These are phyloP conservation scores for Pseudopleuronectes americanus DNA, from an alignment of 2,797 vertebrate genomes.

Conservation along the genomic window DNA sequence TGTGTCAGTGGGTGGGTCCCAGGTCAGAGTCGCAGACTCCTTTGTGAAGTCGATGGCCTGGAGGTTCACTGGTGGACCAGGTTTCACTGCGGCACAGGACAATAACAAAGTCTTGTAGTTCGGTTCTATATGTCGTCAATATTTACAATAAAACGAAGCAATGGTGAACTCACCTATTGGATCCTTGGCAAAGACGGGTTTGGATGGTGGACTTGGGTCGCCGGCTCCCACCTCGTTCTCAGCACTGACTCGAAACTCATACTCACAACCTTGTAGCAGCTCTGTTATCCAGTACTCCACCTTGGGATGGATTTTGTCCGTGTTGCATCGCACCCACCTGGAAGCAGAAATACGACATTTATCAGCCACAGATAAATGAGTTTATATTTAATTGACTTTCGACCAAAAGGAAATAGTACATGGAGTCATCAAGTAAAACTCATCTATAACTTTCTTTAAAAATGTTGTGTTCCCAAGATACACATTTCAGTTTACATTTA, in stretches of 20 bases:
- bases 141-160: neutral
- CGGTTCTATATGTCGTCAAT: neutral
- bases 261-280: slow-evolving; percentile 95
- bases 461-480: too few relatives aligned
- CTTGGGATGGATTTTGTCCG: slow-evolving; percentile 88
- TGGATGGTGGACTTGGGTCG: slow-evolving; percentile 96
- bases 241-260: slow-evolving; percentile 98
- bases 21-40: slow-evolving; percentile 92
- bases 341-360: slow-evolving; percentile 33
- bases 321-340: slow-evolving; percentile 91
- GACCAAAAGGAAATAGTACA: neutral
- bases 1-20: slow-evolving; percentile 92
- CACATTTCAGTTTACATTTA: too few relatives aligned
- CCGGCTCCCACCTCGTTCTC: slow-evolving; percentile 95
- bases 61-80: slow-evolving; percentile 91
- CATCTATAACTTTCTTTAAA: too few relatives aligned
- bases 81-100: slow-evolving; percentile 85
- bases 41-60: slow-evolving; percentile 92
- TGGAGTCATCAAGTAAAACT: neutral
- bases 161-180: slow-evolving; percentile 88
- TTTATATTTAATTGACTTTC: too few relatives aligned
- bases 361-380: neutral
- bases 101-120: neutral
- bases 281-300: slow-evolving; percentile 93
- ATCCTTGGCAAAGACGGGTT: slow-evolving; percentile 96